phyloP scores from a whole-genome alignment of 2,888 invertebrate species.

The Pseudolycoriella hygida region DNA sequence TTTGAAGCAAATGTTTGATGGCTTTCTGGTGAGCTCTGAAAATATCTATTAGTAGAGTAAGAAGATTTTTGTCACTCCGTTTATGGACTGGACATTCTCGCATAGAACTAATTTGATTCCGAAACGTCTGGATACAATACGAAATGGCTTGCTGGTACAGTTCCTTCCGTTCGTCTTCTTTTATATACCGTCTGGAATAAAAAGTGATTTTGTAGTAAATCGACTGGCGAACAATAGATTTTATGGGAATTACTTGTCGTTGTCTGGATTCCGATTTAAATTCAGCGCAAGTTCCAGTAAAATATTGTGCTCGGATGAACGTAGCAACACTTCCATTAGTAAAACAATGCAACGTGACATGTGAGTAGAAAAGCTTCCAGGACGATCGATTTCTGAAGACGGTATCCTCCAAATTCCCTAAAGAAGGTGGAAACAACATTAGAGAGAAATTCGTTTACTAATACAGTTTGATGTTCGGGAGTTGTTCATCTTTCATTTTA shows the following conservation, averaged over 20 bases:
- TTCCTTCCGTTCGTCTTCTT: conserved; percentile 68
- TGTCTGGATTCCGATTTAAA: conserved; percentile 62
- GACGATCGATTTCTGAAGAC: conserved; percentile 72
- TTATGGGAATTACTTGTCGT: conserved; percentile 50
- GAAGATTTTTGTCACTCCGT: conserved; percentile 30
- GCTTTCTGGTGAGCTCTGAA: conserved; percentile 52
- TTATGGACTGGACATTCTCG: conserved; percentile 30
- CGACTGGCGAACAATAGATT: not conserved
- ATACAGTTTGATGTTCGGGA: too few species aligned
- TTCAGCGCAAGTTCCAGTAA: conserved; percentile 64
- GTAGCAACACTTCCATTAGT: conserved; percentile 61
- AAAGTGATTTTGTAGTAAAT: not conserved
- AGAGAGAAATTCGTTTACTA: too few species aligned
- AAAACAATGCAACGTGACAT: conserved; percentile 72
- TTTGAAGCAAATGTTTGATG: conserved; percentile 36
- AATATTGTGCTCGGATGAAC: conserved; percentile 61
- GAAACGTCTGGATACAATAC: conserved; percentile 49
- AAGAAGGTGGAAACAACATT: not conserved
- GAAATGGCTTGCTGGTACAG: conserved; percentile 63
- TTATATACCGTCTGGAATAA: conserved; percentile 50
- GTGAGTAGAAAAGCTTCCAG: conserved; percentile 82
- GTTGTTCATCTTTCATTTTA: too few species aligned
- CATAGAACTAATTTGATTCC: conserved; percentile 34
- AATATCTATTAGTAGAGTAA: conserved; percentile 36
- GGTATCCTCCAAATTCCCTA: conserved; percentile 87